These are phyloP conservation scores for Tillus elongatus DNA, from an alignment of 2,888 invertebrate genomes.

Conservation along the genomic window DNA sequence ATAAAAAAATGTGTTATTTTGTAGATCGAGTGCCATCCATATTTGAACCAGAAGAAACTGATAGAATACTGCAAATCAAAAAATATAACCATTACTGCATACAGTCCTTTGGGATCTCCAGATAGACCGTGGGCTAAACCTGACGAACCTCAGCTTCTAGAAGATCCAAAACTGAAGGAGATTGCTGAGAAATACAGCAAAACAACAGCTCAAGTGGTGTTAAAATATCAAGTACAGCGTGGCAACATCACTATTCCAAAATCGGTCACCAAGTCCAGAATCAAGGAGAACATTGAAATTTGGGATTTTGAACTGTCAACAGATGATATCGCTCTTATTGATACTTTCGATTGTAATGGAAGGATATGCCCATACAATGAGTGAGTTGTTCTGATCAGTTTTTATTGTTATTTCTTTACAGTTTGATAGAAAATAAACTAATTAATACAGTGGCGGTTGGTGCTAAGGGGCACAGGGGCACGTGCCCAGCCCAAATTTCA, in stretches of 20 bases:
- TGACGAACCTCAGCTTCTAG: slow-evolving; percentile 60
- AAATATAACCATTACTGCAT: slow-evolving; percentile 64
- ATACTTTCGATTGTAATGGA: slow-evolving; percentile 58
- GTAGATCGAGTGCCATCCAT: slow-evolving; percentile 75
- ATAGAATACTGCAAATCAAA: slow-evolving; percentile 59
- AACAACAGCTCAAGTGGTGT: slow-evolving; percentile 59
- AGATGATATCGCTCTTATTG: slow-evolving; percentile 58
- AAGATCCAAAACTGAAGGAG: slow-evolving; percentile 60
- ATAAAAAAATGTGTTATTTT: too few species aligned
- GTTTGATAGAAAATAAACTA: too few species aligned
- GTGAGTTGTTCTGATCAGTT: too few species aligned
- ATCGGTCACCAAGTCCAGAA: slow-evolving; percentile 62
- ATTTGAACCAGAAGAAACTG: slow-evolving; percentile 61
- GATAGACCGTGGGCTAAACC: too few species aligned
- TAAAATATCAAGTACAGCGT: slow-evolving; percentile 57
- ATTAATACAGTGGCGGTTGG: too few species aligned
- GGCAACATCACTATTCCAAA: slow-evolving; percentile 72
- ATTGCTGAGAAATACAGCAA: slow-evolving; percentile 57
- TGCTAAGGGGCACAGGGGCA: too few species aligned
- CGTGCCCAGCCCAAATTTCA: too few species aligned
- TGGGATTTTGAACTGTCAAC: slow-evolving; percentile 61
- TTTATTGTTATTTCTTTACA: too few species aligned
- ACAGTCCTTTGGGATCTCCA: slow-evolving; percentile 79
- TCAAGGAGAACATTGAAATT: slow-evolving; percentile 60
- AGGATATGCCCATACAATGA: slow-evolving; percentile 49